phyloP scores from a whole-genome alignment of 2,113 vertebrate species.

The Australoheros scitulus region DNA sequence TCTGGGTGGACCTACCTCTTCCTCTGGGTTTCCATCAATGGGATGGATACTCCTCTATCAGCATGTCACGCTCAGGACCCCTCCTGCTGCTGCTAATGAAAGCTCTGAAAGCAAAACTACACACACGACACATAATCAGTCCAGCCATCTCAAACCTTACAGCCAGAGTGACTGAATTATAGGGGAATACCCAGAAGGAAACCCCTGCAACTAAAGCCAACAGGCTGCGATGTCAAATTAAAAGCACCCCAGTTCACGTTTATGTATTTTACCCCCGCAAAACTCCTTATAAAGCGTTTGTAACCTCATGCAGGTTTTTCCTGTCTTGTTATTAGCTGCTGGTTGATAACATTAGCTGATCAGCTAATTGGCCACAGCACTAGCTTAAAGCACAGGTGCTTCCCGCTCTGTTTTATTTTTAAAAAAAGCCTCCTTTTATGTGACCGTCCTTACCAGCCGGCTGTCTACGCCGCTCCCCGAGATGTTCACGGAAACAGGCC shows the following conservation, averaged over 20 bases:
- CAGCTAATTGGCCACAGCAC: slow-evolving; percentile 9
- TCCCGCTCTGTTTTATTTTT: not conserved
- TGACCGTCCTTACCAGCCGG: not conserved
- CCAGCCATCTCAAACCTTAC: not conserved
- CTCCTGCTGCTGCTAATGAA: not conserved
- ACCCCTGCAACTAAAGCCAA: not conserved
- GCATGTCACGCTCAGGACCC: not conserved
- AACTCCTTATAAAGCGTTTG: not conserved
- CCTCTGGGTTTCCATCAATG: slow-evolving; percentile 63
- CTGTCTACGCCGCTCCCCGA: not conserved
- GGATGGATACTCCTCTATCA: slow-evolving; percentile 31
- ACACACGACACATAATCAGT: not conserved
- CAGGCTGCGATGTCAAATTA: not conserved
- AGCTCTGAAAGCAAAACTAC: not conserved
- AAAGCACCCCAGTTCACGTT: not conserved
- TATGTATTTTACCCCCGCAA: not conserved
- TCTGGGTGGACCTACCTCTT: slow-evolving; percentile 52
- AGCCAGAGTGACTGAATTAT: not conserved
- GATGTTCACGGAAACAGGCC: not conserved
- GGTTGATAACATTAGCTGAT: slow-evolving; percentile 9
- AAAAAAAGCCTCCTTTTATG: not conserved
- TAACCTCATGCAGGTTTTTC: not conserved
- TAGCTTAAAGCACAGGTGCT: slow-evolving; percentile 21
- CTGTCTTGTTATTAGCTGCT: not conserved
- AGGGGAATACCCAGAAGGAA: not conserved